Base-by-base conservation (phyloP, 1,140 invertebrate species). In the Ceratosolen fusciceps region DNA sequence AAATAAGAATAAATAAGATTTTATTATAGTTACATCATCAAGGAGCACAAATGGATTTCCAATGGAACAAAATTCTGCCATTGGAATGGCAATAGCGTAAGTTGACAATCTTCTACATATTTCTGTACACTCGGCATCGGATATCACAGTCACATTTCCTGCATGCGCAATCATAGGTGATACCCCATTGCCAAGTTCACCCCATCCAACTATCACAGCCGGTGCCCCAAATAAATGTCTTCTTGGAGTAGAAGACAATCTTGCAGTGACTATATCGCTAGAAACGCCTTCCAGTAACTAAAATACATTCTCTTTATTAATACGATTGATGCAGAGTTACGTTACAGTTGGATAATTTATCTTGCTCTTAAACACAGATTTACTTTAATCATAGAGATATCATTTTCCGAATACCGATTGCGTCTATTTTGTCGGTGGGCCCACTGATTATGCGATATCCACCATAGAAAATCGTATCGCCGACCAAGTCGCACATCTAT, bases 331-430 rank as follows among this genome's bases (percentile, higher is more conserved):
- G n/a, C n/a, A n/a, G n/a, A n/a, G 4, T 62, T 19, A 16, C 16
- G 19, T 16, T 31, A 14, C 34, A 9, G 24, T n/a, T n/a, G 4
- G 3, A 7, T 7, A 12, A 7, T 12, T 7, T 43, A 43, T 12
- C 5, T 5, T 43, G 3, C 14, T 21, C 21, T 65, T n/a, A 1
- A 19, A 16, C 10, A 37, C 34, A 34, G 21, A 10, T 34, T 37
- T 65, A 65, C 60, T n/a, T n/a, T 37, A n/a, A 65, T 37, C 3
- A 65, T n/a, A 0, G 60, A 65, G 37, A 65, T 65, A 37, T 65
- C 60, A 37, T 65, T 65, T 7, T 37, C 31, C 14, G 2, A 7
- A 12, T 65, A 65, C n/a, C 60, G 31, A 37, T 0, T 29, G 10
- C 60, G 60, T 37, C 16, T 21, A 10, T 9, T 31, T 0, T n/a